phyloP scores from a whole-genome alignment of 2,797 vertebrate genomes.

The Momotus momota region DNA sequence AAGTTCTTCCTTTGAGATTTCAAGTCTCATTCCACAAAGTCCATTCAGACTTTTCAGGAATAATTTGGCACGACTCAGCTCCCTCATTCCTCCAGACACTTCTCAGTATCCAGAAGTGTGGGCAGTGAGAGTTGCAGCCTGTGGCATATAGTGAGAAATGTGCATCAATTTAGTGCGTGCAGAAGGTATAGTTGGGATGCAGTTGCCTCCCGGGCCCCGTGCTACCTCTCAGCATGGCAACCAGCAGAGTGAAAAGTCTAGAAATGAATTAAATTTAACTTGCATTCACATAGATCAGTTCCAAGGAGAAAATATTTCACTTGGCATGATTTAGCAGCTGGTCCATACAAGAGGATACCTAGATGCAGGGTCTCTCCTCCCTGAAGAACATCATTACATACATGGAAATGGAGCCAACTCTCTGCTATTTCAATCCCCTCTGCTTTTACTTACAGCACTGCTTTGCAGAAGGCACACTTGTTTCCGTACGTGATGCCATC shows the following conservation, averaged over 20 bases:
- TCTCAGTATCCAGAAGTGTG: constrained; percentile 41
- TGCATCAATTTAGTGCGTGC: not conserved
- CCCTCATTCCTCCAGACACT: constrained; percentile 26
- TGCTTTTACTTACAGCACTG: constrained; percentile 73
- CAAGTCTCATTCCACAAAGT: not conserved
- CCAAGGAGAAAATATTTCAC: not conserved
- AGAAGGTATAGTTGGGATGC: constrained; percentile 12
- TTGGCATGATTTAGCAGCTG: not conserved
- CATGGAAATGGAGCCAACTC: not conserved
- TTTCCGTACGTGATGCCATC: constrained; percentile 78
- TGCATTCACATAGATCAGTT: not conserved
- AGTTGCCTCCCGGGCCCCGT: not conserved
- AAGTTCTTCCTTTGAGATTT: not conserved
- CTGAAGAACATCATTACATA: not conserved
- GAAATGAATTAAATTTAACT: constrained; percentile 36
- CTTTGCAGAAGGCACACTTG: constrained; percentile 80
- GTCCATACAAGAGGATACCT: not conserved
- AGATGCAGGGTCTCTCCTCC: not conserved
- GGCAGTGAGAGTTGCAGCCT: constrained; percentile 57
- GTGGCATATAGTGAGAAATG: not conserved
- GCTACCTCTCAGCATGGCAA: constrained; percentile 37
- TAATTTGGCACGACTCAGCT: constrained; percentile 17
- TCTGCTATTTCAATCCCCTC: not conserved
- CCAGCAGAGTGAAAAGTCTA: not conserved
- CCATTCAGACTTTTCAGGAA: constrained; percentile 52